Evolutionary conservation across 2,888 invertebrate species (phyloP), one percentile per base, ranked within the genome.

Genomic region (Apamea crenata): DNA sequence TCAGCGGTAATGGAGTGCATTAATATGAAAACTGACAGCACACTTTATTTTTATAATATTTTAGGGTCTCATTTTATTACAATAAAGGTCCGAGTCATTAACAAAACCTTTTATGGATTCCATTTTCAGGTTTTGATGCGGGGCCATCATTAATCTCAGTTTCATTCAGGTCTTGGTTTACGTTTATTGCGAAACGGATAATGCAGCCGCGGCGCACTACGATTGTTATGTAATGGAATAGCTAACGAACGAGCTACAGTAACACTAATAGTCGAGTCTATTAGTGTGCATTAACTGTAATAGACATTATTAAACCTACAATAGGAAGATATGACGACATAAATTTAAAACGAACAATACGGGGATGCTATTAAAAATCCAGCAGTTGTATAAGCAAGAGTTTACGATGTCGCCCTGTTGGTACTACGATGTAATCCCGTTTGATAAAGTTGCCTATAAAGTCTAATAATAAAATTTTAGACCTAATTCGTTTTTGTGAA

Each of bases 371-470:
- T 93, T 93, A 93, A 93, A 93, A 91, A 87, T 86, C 89, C 85
- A 89, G 91, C 89, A 88, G 88, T 91, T 91, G 90, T 92, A 90
- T 90, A 91, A 89, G 89, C 88, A 84, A 87, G 87, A 89, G 81
- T 94, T 95, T 93, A 95, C 91, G 93, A 93, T 83, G 88, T 88
- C 86, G 87, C 89, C 88, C 87, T 90, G 90, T 91, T 90, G 91
- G 92, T 93, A 91, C 93, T 93, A 90, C 90, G 85, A 91, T 90
- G 92, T 92, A 91, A 93, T 92, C 90, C 89, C 88, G 86, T 93
- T 93, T 93, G 92, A 94, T 92, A 94, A 93, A 94, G 89, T 93
- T 92, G 94, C 93, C 92, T 93, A 93, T 94, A 94, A 95, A 95
- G 92, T 91, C 88, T 91, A 89, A 92, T 92, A 93, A 93, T 94